These are phyloP conservation scores for Drosophila jambulina DNA, from an alignment of 1,140 invertebrate species.

Conservation along the genomic window DNA sequence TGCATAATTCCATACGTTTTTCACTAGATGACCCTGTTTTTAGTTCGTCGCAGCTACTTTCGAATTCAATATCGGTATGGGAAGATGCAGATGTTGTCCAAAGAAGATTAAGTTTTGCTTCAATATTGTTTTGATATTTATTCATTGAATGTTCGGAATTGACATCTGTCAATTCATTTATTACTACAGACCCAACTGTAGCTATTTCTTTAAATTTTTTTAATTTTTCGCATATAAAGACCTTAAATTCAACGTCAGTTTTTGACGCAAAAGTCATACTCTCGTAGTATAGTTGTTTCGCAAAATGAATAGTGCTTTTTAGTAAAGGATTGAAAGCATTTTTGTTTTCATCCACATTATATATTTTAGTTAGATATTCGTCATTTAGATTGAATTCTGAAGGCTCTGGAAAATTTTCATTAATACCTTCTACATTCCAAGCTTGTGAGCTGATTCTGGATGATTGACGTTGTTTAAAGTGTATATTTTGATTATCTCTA, in stretches of 20 bases:
- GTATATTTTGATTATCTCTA: background rate
- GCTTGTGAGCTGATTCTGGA: background rate
- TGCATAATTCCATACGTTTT: background rate
- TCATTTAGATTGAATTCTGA: constrained; percentile 54
- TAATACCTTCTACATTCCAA: background rate
- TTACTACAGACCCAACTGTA: constrained; percentile 7
- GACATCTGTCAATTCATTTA: background rate
- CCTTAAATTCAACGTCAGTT: constrained; percentile 48
- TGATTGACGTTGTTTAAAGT: background rate
- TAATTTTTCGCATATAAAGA: constrained; percentile 45
- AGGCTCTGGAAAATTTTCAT: constrained; percentile 53
- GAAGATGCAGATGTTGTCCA: constrained; percentile 44
- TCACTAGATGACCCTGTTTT: background rate
- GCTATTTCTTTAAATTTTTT: constrained; percentile 43
- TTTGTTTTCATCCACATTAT: constrained; percentile 32
- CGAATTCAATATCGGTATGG: constrained; percentile 4
- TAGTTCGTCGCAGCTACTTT: background rate
- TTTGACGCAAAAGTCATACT: constrained; percentile 35
- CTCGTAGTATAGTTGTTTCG: constrained; percentile 60
- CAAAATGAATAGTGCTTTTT: constrained; percentile 45
- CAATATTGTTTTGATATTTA: constrained; percentile 33
- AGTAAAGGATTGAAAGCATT: constrained; percentile 21
- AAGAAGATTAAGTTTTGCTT: constrained; percentile 50
- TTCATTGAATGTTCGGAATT: constrained; percentile 3
- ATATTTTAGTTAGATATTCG: constrained; percentile 55